Evolutionary conservation across 2,888 invertebrate species (phyloP).

Genomic region (Alcis repandata): DNA sequence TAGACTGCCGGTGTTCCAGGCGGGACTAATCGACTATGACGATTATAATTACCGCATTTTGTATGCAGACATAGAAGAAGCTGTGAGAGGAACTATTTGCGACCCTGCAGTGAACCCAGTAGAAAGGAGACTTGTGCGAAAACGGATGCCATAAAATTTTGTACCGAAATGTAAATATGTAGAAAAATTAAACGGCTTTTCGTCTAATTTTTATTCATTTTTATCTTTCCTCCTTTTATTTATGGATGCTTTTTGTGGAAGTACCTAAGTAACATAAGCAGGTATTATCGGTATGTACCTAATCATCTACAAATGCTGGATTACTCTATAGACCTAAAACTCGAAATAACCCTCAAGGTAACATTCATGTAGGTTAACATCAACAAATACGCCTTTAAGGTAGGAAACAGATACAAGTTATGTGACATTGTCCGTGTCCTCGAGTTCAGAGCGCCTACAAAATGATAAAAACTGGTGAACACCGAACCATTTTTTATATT

Average conservation of each 20-base stretch:
- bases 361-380: background rate
- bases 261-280: too few relatives aligned
- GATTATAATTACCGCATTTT: conserved; percentile 92
- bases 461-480: conserved; percentile 29
- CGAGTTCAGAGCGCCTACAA: background rate
- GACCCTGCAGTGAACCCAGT: conserved; percentile 82
- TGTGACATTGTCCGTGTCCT: conserved; percentile 16
- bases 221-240: too few relatives aligned
- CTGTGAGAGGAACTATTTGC: conserved; percentile 89
- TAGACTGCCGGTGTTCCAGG: conserved; percentile 91
- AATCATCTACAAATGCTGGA: background rate
- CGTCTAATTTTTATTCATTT: background rate
- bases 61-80: conserved; percentile 88
- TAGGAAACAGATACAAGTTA: conserved; percentile 6
- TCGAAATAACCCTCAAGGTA: background rate
- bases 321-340: background rate
- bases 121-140: conserved; percentile 36
- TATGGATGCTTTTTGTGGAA: too few relatives aligned
- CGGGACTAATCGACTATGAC: conserved; percentile 86
- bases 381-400: background rate
- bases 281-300: too few relatives aligned
- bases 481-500: conserved; percentile 1
- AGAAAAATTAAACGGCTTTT: conserved; percentile 3
- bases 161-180: conserved; percentile 17
- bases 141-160: conserved; percentile 57